Conservation (phyloP, 1,140 invertebrate genomes). For the Globodera rostochiensis region DNA sequence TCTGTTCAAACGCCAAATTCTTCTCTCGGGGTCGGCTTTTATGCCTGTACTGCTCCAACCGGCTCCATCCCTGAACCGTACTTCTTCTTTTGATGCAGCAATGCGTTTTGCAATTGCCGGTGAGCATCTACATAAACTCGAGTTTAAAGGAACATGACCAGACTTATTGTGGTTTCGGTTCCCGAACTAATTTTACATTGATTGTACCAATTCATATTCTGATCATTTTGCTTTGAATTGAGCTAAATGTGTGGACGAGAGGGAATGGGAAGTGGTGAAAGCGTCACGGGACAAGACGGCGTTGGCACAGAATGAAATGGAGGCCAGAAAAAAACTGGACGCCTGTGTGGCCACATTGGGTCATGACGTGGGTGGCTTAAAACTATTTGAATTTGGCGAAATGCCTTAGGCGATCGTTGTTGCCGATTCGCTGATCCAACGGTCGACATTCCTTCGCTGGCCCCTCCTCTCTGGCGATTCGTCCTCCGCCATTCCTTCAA, state of each 20-base stretch:
- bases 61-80: not conserved
- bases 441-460: conserved; percentile 3
- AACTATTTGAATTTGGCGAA: not conserved
- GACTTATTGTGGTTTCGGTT: no score
- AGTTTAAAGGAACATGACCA: no score
- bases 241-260: conserved; percentile 20
- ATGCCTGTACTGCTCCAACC: conserved; percentile 15
- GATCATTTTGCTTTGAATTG: not conserved
- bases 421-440: not conserved
- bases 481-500: conserved; percentile 18
- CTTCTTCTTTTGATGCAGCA: not conserved
- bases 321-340: conserved; percentile 3
- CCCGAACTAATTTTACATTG: no score
- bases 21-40: conserved; percentile 25
- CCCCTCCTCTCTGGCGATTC: not conserved
- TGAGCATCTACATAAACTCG: not conserved
- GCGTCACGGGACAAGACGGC: not conserved
- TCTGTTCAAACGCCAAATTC: conserved; percentile 28
- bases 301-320: not conserved
- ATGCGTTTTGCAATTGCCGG: not conserved
- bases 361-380: conserved; percentile 9
- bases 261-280: conserved; percentile 2
- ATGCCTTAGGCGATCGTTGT: conserved; percentile 11
- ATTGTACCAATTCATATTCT: not conserved
- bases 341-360: conserved; percentile 12